A percentile compares a stretch with the other conserved stretches of the same genome.
phyloP scores from a whole-genome alignment of 2,797 vertebrate species.

The Cossypha dichroa region DNA sequence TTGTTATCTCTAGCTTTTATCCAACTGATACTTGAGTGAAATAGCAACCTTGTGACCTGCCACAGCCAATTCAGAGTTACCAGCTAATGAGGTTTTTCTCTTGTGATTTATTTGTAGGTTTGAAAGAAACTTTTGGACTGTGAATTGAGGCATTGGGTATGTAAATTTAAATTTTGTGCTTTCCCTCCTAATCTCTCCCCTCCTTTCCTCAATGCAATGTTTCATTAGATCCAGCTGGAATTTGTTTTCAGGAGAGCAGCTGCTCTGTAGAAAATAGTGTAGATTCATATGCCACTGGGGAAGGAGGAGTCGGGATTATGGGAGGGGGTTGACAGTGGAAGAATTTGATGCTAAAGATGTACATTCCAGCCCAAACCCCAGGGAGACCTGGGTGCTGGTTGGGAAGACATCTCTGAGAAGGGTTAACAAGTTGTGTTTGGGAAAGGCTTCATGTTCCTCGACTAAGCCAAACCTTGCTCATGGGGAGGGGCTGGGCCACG shows the following conservation, averaged over 20 bases:
- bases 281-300: not conserved
- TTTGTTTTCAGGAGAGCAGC: not conserved
- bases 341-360: not conserved
- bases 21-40: conserved; percentile 50
- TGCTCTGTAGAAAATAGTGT: conserved; percentile 21
- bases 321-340: not conserved
- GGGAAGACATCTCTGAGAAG: not conserved
- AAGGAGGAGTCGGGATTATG: not conserved
- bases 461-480: not conserved
- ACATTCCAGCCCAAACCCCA: not conserved
- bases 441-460: not conserved
- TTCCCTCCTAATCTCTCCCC: not conserved
- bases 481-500: not conserved
- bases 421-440: not conserved
- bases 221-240: conserved; percentile 31
- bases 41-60: conserved; percentile 40
- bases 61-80: conserved; percentile 29
- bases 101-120: conserved; percentile 71
- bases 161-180: conserved; percentile 64
- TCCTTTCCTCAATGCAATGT: not conserved
- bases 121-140: conserved; percentile 77
- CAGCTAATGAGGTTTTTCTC: conserved; percentile 59
- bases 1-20: conserved; percentile 57
- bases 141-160: conserved; percentile 78
- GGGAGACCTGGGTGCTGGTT: not conserved